Conservation (phyloP, 2,113 vertebrate genomes). For the Fregata magnificens region DNA sequence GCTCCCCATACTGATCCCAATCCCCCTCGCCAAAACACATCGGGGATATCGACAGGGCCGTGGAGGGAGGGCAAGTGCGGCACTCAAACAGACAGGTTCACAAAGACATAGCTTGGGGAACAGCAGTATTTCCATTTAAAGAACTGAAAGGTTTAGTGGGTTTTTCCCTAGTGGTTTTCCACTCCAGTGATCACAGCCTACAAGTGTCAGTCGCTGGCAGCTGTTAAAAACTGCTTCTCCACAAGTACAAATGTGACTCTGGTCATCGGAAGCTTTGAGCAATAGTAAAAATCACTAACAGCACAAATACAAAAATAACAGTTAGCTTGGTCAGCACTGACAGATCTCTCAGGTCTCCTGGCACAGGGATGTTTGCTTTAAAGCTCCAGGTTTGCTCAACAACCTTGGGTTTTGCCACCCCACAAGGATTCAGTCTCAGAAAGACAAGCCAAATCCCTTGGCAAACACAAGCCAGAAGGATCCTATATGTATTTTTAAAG, state of each 20-base stretch:
- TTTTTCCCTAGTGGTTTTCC: background rate
- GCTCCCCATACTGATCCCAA: background rate
- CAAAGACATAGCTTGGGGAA: background rate
- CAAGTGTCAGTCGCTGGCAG: background rate
- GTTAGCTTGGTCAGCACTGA: background rate
- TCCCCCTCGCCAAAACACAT: background rate
- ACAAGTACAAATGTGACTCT: background rate
- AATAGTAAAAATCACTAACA: background rate
- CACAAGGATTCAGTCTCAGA: background rate
- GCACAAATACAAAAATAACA: background rate
- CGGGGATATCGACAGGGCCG: background rate
- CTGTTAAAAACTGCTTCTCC: background rate
- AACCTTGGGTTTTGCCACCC: background rate
- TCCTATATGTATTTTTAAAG: background rate
- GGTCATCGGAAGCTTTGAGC: background rate
- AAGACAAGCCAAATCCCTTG: background rate
- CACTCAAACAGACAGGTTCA: background rate
- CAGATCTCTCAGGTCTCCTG: background rate
- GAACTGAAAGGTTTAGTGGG: background rate
- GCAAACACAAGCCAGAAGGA: background rate
- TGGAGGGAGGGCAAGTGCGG: rapidly evolving
- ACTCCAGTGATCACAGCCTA: background rate
- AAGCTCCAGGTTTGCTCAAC: background rate
- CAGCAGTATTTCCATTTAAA: background rate
- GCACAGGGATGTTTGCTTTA: background rate